Conservation (phyloP, 2,113 vertebrate genomes). For the Perca fluviatilis region DNA sequence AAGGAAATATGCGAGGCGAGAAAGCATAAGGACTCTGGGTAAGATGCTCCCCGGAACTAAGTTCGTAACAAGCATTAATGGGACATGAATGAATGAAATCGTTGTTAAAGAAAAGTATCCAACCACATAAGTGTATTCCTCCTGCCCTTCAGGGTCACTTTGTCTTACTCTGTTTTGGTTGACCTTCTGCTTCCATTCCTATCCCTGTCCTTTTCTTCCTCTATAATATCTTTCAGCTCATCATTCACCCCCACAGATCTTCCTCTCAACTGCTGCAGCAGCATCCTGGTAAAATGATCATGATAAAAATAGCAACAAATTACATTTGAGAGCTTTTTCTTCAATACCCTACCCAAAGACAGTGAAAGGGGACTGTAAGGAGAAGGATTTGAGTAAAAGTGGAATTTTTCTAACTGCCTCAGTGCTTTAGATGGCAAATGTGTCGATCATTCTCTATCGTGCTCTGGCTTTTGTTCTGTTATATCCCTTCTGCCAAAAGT, state of each 20-base stretch:
- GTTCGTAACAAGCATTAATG: no score
- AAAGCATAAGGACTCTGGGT: no score
- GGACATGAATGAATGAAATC: no score
- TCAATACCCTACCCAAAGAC: not conserved
- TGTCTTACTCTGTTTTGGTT: not conserved
- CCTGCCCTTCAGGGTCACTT: conserved; percentile 21
- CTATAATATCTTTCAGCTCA: conserved; percentile 28
- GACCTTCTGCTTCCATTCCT: conserved; percentile 21
- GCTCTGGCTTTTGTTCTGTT: not conserved
- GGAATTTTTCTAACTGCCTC: not conserved
- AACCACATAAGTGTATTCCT: not conserved
- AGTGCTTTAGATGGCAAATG: not conserved
- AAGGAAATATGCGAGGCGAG: no score
- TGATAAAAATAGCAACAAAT: conserved; percentile 48
- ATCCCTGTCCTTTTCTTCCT: conserved; percentile 14
- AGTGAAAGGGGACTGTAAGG: not conserved
- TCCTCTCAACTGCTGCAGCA: conserved; percentile 35
- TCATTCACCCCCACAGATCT: conserved; percentile 52
- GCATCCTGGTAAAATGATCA: conserved; percentile 25
- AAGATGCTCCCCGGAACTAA: no score
- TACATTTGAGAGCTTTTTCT: conserved; percentile 11
- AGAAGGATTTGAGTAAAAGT: not conserved
- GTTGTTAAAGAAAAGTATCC: not conserved
- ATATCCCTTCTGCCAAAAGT: not conserved
- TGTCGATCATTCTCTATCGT: not conserved